A percentile compares a stretch with the other conserved stretches of the same genome.
phyloP scores from a whole-genome alignment of 2,888 invertebrate genomes.

The Anthophora plumipes region DNA sequence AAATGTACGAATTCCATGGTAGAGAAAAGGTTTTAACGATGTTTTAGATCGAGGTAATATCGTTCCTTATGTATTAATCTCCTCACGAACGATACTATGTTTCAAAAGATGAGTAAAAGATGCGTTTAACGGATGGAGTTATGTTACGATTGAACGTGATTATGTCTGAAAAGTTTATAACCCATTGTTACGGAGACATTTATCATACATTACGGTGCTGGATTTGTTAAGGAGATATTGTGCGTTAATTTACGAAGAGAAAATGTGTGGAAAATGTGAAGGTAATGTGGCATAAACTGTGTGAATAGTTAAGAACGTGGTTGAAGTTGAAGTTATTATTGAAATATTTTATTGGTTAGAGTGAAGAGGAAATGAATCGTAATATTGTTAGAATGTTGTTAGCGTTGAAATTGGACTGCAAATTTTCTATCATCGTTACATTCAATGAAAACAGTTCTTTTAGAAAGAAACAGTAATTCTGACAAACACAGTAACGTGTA shows the following conservation, averaged over 20 bases:
- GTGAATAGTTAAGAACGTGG: background rate
- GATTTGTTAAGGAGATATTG: slow-evolving; percentile 27
- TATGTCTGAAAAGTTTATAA: background rate
- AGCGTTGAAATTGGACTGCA: background rate
- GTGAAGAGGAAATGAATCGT: too few species aligned
- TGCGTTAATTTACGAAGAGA: background rate
- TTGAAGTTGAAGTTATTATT: background rate
- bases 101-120: background rate
- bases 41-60: too few species aligned
- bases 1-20: background rate
- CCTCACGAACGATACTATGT: too few species aligned
- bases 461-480: too few species aligned
- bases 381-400: background rate
- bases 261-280: background rate
- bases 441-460: too few species aligned
- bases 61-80: too few species aligned
- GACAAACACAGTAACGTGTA: too few species aligned
- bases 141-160: background rate
- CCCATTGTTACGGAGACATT: slow-evolving; percentile 12
- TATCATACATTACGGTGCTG: background rate
- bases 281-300: slow-evolving; percentile 5
- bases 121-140: background rate
- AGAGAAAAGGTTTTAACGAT: background rate
- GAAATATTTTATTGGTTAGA: background rate
- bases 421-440: too few species aligned